phyloP scores from a whole-genome alignment of 2,113 vertebrate genomes.

The Nipponia nippon region DNA sequence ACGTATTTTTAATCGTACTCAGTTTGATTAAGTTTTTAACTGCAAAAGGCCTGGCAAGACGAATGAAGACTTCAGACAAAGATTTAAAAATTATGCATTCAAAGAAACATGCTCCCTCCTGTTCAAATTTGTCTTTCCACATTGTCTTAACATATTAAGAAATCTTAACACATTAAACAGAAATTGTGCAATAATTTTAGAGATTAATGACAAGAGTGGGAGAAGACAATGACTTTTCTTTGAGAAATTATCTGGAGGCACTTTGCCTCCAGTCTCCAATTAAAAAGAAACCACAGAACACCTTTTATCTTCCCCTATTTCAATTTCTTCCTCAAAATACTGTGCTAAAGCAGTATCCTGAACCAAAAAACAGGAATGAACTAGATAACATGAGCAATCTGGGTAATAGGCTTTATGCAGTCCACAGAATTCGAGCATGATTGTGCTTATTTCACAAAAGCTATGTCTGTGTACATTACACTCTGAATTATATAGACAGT shows the following conservation, averaged over 20 bases:
- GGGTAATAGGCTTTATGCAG: conserved; percentile 6
- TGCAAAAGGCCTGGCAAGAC: conserved; percentile 15
- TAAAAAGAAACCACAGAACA: conserved; percentile 60
- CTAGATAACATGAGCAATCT: conserved; percentile 26
- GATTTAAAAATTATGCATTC: conserved; percentile 36
- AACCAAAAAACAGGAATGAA: conserved; percentile 3
- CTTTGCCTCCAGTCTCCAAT: conserved; percentile 60
- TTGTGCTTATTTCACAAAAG: background rate
- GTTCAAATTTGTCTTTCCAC: conserved; percentile 62
- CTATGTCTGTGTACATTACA: background rate
- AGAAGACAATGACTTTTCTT: conserved; percentile 66
- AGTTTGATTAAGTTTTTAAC: conserved; percentile 21
- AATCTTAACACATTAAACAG: conserved; percentile 61
- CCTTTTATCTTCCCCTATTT: conserved; percentile 55
- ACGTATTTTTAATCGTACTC: background rate
- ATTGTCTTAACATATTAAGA: conserved; percentile 62
- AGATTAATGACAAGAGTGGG: conserved; percentile 62
- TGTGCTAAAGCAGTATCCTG: background rate
- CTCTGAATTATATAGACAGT: background rate
- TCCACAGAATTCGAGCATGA: background rate
- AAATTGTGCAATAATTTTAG: conserved; percentile 67
- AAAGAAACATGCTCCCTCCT: conserved; percentile 63
- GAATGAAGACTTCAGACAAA: conserved; percentile 39
- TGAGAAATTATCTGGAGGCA: conserved; percentile 63
- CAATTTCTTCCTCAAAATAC: conserved; percentile 37